Evolutionary conservation across 2,797 vertebrate genomes (phyloP), one percentile per base, ranked within the genome.

Genomic region (Rhinogobio ventralis): DNA sequence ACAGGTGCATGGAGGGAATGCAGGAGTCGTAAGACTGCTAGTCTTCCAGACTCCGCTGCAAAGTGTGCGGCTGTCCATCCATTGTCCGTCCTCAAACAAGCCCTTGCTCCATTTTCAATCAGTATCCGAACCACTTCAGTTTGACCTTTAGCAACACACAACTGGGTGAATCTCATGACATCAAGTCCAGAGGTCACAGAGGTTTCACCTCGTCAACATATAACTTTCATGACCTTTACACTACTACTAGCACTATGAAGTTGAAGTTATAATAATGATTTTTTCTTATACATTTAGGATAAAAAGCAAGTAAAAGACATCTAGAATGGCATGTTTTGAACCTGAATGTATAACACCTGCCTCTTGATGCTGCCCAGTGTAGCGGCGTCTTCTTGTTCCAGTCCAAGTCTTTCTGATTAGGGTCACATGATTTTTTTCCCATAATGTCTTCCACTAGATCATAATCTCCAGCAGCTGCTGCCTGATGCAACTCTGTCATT

Each of bases 1-100:
- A 98, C 86, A 5, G 96, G 95, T 0, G 96, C 95, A 0, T 96
- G 96, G 77, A 96, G 75, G 0, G 93, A 90, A 53, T 99, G 97
- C 2, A 99, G 95, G 80, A 94, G 85, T 30, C 91, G 94, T 66
- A 99, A 95, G 28, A 96, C 94, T 0, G 93, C 91, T 80, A 98
- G 92, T 0, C 90, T 93, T 11, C 97, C 97, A 0, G 93, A 93
- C 88, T 98, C 95, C 0, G 97, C 97, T 0, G 97, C 97, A n/a
- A 95, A 97, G 89, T 98, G 97, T 49, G 96, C 96, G 0, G 98
- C 87, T 0, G 95, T 99, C 97, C 97, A 97, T 25, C 97, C 97
- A 7, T 93, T 92, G 0, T 95, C 94, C 0, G 95, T 97, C 79
- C 94, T 94, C 85, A 98, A 92, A 88, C 95, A 96, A 0, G 91